Base-by-base conservation (phyloP, 2,113 vertebrate species). In the Dasyurus viverrinus region DNA sequence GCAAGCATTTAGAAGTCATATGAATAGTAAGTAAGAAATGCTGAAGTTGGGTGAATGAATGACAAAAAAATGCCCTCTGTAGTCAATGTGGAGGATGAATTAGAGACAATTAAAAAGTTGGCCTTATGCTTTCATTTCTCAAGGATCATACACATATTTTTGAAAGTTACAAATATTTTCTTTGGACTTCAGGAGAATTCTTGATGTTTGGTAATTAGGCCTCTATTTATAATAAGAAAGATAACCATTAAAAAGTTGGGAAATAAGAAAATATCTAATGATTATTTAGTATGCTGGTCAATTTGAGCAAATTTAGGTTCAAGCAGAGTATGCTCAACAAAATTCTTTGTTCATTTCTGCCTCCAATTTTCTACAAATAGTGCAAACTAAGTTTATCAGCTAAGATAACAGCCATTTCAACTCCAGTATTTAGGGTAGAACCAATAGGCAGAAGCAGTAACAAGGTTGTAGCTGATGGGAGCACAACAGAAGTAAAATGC, bases 21-120 rank as follows among this genome's bases (percentile, higher is more conserved):
- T 93, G 30, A 53, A 50, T 55, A 93, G 42, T 46, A n/a, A 50
- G 48, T 96, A 4, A 89, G 52, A 95, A n/a, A 90, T 27, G 19
- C 14, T 92, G 3, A 93, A 96, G 0, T 84, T 92, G 89, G 95
- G 89, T 90, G 19, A 84, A 96, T 90, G 90, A 96, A 89, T 84
- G 53, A 60, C 46, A 50, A 90, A 90, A 16, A 55, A 54, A 6
- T 94, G 36, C 42, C 5, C 94, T 93, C 57, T 55, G 0, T n/a
- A 24, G 55, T 76, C 95, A 76, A 54, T 47, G 54, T 53, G 24
- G 68, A 94, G 30, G 4, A 84, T 26, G 53, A 1, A 50, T 90
- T 92, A 91, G 42, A 68, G 30, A 68, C 60, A 22, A 42, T 84
- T 84, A 84, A 84, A 84, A 42, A 42, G 68, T 84, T 23, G 36